phyloP scores from a whole-genome alignment of 2,797 vertebrate species.

The Pangasius djambal region DNA sequence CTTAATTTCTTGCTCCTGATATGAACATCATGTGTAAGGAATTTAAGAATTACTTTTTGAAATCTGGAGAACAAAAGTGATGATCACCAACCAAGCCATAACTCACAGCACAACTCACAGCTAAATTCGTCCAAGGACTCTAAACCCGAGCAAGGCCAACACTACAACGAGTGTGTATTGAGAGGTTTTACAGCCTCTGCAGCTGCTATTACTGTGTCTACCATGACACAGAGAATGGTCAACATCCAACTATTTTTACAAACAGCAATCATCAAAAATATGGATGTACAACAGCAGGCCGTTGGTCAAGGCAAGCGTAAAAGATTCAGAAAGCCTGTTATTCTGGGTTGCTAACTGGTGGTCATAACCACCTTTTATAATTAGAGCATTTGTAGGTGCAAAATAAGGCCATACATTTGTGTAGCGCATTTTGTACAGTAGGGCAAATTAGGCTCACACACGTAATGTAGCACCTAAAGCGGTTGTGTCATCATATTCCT shows the following conservation, averaged over 20 bases:
- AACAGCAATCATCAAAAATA: constrained; percentile 50
- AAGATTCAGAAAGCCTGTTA: constrained; percentile 1
- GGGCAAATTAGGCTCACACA: background rate
- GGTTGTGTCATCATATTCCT: background rate
- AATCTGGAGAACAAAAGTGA: background rate
- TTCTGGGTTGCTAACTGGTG: background rate
- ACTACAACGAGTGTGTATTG: background rate
- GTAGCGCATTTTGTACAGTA: constrained; percentile 12
- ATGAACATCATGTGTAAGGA: background rate
- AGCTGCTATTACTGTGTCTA: constrained; percentile 25
- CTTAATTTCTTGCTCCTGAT: background rate
- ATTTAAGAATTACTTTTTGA: background rate
- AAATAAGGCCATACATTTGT: background rate
- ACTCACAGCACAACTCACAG: background rate
- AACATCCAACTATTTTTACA: constrained; percentile 60
- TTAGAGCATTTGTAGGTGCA: background rate
- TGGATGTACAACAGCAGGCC: constrained; percentile 50
- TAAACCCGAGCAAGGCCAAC: constrained; percentile 3
- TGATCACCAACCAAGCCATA: background rate
- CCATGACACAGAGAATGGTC: constrained; percentile 59
- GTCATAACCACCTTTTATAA: constrained; percentile 20
- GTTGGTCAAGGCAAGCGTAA: constrained; percentile 5
- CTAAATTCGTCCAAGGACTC: constrained; percentile 25
- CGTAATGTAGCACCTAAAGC: background rate
- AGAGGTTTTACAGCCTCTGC: constrained; percentile 23